Evolutionary conservation across 2,888 invertebrate genomes (phyloP).

Genomic region (Muscina levida): DNA sequence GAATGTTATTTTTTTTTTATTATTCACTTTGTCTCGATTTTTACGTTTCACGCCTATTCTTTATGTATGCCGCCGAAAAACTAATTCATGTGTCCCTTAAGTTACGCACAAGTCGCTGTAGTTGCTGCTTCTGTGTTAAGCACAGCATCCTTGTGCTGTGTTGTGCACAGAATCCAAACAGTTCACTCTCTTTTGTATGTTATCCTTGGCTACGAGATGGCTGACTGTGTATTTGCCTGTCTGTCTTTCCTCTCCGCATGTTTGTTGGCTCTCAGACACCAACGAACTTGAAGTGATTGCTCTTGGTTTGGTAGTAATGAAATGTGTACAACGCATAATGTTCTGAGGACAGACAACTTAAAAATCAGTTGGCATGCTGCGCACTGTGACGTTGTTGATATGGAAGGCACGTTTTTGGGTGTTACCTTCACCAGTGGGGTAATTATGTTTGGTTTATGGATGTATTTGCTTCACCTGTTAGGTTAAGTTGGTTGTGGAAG

Average conservation of each 20-base stretch:
- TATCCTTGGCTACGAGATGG: conserved; percentile 31
- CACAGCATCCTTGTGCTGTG: background rate
- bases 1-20: conserved; percentile 16
- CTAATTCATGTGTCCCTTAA: conserved; percentile 42
- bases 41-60: conserved; percentile 56
- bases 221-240: background rate
- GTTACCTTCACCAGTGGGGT: background rate
- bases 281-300: background rate
- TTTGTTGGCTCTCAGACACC: conserved; percentile 26
- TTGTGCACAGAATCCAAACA: conserved; percentile 61
- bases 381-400: background rate
- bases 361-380: conserved; percentile 17
- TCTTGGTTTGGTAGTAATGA: conserved; percentile 7
- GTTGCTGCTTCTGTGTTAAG: conserved; percentile 28
- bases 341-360: background rate
- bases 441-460: background rate
- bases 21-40: conserved; percentile 15
- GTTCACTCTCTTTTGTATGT: conserved; percentile 30
- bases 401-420: background rate
- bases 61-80: conserved; percentile 64
- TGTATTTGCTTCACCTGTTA: background rate
- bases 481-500: no score
- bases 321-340: background rate
- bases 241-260: background rate
- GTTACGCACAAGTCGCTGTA: conserved; percentile 26